Base-by-base conservation (phyloP, 2,888 invertebrate genomes). In the Trachelus tabidus region DNA sequence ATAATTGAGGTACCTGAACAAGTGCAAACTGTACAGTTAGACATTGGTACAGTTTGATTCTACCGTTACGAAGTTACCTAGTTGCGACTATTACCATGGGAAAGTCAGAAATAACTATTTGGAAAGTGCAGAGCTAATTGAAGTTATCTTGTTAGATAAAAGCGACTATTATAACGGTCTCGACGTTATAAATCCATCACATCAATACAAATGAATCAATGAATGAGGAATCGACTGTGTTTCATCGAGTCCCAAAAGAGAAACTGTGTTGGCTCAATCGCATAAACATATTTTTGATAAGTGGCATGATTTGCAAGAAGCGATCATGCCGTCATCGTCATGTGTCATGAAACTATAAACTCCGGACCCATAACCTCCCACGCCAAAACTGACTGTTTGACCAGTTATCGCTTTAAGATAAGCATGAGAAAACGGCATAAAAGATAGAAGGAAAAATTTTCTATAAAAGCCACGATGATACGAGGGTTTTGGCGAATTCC, bases 281-380 rank as follows among this genome's bases (percentile, higher is more conserved):
- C 33, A 69, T 81, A 83, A 81, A 83, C 81, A 82, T 56, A 56
- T 40, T 77, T 77, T 73, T 73, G 75, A 74, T 73, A 68, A 23
- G 34, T 77, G 33, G 75, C 68, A 73, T 73, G n/a, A 34, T 80
- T 76, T 40, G 81, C 34, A 69, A 30, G 34, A 56, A 74, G 23
- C 74, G 23, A 23, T 31, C 34, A 23, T 74, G 77, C 76, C 56
- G 77, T 80, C 82, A 75, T 77, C 78, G 30, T 77, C 77, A 75
- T 75, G 77, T 78, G 75, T 79, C 75, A 79, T 76, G 77, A 76
- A 40, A 69, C 56, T 71, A 71, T 23, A 33, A 34, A 71, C 33
- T 12, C 71, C 31, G 34, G 31, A 33, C 31, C 71, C 71, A 81
- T 82, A 82, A 82, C 79, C 81, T 83, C 79, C 77, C 33, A 69